phyloP scores from a whole-genome alignment of 2,888 invertebrate species.

The Pristionchus japonicus region DNA sequence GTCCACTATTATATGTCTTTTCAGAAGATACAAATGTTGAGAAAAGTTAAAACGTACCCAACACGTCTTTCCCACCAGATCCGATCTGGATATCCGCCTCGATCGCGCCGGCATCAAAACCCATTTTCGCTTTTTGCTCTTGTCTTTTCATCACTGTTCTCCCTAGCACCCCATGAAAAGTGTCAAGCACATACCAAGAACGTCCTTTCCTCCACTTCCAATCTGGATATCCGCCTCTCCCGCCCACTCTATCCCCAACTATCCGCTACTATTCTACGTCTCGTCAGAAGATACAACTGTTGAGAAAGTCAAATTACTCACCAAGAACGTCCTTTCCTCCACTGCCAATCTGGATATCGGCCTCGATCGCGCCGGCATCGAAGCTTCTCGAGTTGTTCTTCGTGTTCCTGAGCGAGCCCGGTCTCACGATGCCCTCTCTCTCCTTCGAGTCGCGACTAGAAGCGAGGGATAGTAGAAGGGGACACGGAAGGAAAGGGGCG shows the following conservation, averaged over 20 bases:
- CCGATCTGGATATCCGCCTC: no score
- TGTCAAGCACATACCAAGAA: constrained; percentile 62
- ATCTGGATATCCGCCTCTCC: constrained; percentile 51
- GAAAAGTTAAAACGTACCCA: constrained; percentile 52
- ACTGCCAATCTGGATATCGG: constrained; percentile 50
- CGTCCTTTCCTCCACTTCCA: constrained; percentile 58
- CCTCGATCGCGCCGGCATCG: constrained; percentile 60
- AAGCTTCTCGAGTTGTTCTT: constrained; percentile 63
- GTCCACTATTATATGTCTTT: no score
- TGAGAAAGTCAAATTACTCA: constrained; percentile 28
- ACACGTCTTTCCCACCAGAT: constrained; percentile 58
- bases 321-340: constrained; percentile 62
- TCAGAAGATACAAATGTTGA: no score
- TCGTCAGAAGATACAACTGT: no score
- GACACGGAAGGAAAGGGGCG: not conserved
- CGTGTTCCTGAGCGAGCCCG: constrained; percentile 32
- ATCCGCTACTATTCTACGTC: no score
- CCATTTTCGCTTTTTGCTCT: no score
- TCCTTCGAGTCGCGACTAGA: constrained; percentile 45
- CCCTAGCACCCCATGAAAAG: no score
- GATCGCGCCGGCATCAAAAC: not conserved
- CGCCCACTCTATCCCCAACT: constrained; percentile 52
- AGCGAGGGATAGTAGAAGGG: not conserved
- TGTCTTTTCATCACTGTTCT: no score
- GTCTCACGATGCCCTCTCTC: constrained; percentile 6